Evolutionary conservation across 1,140 invertebrate species (phyloP).

Genomic region (Halictus rubicundus): DNA sequence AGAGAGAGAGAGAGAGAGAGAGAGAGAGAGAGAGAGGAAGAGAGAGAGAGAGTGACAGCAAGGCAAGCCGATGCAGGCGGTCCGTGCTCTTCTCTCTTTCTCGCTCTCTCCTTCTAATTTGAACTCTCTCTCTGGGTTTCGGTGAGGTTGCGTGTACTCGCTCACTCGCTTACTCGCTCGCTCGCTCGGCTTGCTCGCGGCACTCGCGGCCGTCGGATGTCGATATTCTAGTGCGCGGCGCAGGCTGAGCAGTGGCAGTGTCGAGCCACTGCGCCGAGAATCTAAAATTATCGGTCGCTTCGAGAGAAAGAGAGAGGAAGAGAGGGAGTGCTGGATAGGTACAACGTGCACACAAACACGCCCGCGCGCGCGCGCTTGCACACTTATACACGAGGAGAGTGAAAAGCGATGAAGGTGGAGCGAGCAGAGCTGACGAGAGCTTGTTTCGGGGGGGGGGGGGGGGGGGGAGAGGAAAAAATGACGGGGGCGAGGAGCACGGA

Average conservation of each 20-base stretch:
- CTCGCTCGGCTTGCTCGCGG: slow-evolving; percentile 22
- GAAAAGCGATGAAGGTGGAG: background rate
- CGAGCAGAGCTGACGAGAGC: background rate
- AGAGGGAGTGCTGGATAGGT: slow-evolving; percentile 36
- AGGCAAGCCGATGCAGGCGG: slow-evolving; percentile 1
- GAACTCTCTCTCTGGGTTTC: slow-evolving; percentile 35
- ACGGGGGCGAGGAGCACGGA: too few relatives aligned
- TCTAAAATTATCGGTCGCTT: slow-evolving; percentile 77
- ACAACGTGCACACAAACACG: background rate
- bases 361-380: background rate
- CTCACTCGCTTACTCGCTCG: background rate
- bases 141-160: slow-evolving; percentile 41
- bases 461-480: background rate
- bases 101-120: slow-evolving; percentile 1
- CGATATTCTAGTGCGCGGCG: slow-evolving; percentile 78
- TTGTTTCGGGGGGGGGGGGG: background rate
- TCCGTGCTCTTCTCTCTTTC: background rate
- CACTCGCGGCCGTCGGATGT: slow-evolving; percentile 65
- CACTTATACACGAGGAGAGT: background rate
- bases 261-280: slow-evolving; percentile 72
- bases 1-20: slow-evolving; percentile 29
- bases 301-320: slow-evolving; percentile 37
- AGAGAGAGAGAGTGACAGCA: slow-evolving; percentile 17
- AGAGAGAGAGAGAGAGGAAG: slow-evolving; percentile 19
- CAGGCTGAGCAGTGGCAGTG: slow-evolving; percentile 73